These are phyloP conservation scores for Agonopterix subpropinquella DNA, from an alignment of 2,888 invertebrate genomes.

Conservation along the genomic window DNA sequence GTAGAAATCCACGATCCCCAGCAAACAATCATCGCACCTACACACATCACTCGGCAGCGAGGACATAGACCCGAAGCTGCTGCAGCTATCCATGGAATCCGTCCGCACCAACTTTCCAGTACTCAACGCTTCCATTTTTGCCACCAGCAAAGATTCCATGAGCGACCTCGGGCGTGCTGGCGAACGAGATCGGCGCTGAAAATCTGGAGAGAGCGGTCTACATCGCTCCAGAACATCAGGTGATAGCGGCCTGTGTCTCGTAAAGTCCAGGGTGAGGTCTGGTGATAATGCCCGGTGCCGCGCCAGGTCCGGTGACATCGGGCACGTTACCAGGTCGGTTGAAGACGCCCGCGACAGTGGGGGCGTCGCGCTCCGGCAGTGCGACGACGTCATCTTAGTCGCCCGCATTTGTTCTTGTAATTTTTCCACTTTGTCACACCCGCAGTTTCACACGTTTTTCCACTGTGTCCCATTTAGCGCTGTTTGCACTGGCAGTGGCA, in stretches of 20 bases:
- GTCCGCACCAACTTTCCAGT: constrained; percentile 79
- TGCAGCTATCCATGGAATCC: constrained; percentile 85
- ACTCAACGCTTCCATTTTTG: constrained; percentile 86
- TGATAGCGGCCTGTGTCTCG: constrained; percentile 50
- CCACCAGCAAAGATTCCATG: constrained; percentile 87
- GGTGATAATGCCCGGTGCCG: constrained; percentile 58
- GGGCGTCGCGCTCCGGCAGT: constrained; percentile 68
- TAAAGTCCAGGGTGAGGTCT: constrained; percentile 46
- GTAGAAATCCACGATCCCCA: constrained; percentile 88
- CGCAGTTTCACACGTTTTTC: not conserved
- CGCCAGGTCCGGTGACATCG: constrained; percentile 54
- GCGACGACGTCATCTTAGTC: constrained; percentile 70
- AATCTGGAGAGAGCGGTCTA: constrained; percentile 62
- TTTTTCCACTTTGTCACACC: constrained; percentile 19
- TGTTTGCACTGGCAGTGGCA: not conserved
- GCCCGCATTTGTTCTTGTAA: constrained; percentile 50
- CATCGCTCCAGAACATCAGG: constrained; percentile 53
- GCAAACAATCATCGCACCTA: constrained; percentile 87
- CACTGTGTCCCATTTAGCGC: constrained; percentile 1
- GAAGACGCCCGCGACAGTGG: constrained; percentile 68
- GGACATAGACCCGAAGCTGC: constrained; percentile 81
- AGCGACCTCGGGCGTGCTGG: constrained; percentile 82
- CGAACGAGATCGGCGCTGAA: constrained; percentile 59
- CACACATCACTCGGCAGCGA: constrained; percentile 85
- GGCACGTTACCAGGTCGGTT: constrained; percentile 42